Conservation (phyloP, 2,797 vertebrate genomes). For the Calcarius lapponicus region DNA sequence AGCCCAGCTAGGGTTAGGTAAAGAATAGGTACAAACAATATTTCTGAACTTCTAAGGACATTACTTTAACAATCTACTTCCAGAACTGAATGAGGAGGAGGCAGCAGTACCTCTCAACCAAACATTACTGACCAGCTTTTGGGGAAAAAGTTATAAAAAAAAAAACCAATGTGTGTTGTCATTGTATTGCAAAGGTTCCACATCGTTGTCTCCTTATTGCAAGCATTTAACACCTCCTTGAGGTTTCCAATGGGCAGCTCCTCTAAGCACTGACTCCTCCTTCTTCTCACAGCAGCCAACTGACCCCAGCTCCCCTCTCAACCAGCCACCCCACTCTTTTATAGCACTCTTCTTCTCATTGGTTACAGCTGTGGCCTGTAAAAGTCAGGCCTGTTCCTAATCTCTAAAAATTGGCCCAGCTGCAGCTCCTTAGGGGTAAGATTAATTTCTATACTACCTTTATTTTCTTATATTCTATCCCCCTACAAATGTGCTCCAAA, state of each 20-base stretch:
- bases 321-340: not conserved
- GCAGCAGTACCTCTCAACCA: not conserved
- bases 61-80: not conserved
- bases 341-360: not conserved
- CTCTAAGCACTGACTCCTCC: not conserved
- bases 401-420: not conserved
- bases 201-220: not conserved
- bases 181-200: not conserved
- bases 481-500: not conserved
- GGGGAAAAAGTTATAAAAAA: not conserved
- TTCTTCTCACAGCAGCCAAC: too few species aligned
- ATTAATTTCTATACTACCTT: not conserved
- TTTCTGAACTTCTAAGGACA: not conserved
- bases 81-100: not conserved
- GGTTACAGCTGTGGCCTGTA: too few species aligned
- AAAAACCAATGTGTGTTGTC: not conserved
- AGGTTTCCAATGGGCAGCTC: not conserved
- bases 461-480: not conserved
- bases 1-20: not conserved
- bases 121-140: not conserved
- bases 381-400: too few species aligned
- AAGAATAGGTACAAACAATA: not conserved
- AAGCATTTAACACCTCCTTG: not conserved
- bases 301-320: too few species aligned
- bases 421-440: not conserved